Base-by-base conservation (phyloP, 2,797 vertebrate species). In the Distichodus sexfasciatus region DNA sequence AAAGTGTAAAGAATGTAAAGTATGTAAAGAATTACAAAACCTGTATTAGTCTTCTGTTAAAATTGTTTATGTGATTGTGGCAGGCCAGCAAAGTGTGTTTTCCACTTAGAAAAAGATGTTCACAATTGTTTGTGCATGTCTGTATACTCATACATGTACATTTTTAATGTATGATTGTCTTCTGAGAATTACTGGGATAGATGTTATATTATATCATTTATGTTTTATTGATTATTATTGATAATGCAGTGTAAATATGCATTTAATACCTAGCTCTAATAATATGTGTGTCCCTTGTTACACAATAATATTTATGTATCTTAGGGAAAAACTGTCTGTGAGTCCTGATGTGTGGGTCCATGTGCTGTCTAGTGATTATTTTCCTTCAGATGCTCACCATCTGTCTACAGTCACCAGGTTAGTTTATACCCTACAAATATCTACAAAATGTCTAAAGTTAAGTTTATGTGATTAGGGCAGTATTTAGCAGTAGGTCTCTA, bases 331-430 rank as follows among this genome's bases (percentile, higher is more conserved):
- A 2, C 53, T 29, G 41, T 3, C n/a, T n/a, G n/a, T 23, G 24
- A 28, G 28, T 53, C 24, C 36, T 48, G 28, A 77, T 74, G 72
- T 64, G 72, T 54, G 51, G 33, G 21, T 66, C 72, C 1, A 19
- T 24, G 33, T 19, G 29, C 15, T 57, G 54, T 44, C 35, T 62
- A 2, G 46, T 62, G 4, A 31, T 72, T 50, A 33, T 71, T 35
- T 50, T 72, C 2, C 48, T 78, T 26, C 24, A 40, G n/a, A 53
- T 46, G 4, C 66, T 69, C 28, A 44, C 43, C 21, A 28, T 54
- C 10, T 31, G 41, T 8, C 41, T 72, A 3, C 72, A 61, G 6
- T 51, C 72, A 24, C 10, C 76, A 69, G 76, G 76, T 73, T n/a
- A 36, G 67, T 66, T 28, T 15, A 14, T 23, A 12, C 26, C 1